A percentile compares a stretch with the other conserved stretches of the same genome.
Conservation (phyloP, 2,113 vertebrate genomes). For the Pogonocichla stellata region DNA sequence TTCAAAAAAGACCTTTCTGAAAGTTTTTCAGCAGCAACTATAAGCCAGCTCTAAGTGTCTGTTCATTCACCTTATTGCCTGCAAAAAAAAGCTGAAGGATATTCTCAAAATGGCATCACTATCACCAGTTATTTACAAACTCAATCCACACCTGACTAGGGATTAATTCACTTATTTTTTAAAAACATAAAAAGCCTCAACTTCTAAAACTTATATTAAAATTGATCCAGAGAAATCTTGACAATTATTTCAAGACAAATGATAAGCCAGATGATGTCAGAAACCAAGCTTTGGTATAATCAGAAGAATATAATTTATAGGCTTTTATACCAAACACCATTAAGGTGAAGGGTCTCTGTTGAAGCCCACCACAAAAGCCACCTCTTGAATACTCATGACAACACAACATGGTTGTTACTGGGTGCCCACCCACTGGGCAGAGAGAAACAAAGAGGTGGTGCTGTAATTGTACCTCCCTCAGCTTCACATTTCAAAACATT, state of each 20-base stretch:
- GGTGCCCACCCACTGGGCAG: not conserved
- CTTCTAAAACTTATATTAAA: not conserved
- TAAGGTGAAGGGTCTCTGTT: not conserved
- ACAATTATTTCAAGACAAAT: not conserved
- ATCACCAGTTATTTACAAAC: not conserved
- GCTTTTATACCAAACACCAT: not conserved
- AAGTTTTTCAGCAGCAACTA: not conserved
- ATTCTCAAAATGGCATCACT: not conserved
- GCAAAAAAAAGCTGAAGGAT: not conserved
- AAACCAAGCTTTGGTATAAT: not conserved
- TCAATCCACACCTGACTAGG: not conserved
- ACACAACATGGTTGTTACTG: not conserved
- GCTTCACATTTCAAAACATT: conserved; percentile 52
- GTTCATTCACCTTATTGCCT: not conserved
- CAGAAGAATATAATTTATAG: not conserved
- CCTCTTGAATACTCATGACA: not conserved
- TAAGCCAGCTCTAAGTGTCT: not conserved
- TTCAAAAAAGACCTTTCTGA: not conserved
- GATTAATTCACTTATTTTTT: not conserved
- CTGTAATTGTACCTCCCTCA: not conserved
- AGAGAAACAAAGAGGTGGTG: conserved; percentile 30
- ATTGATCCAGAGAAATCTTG: not conserved
- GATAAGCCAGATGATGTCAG: not conserved
- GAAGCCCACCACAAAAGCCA: not conserved
- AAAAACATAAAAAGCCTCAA: not conserved